Evolutionary conservation across 2,113 vertebrate species (phyloP).

Genomic region (Oreochromis niloticus): DNA sequence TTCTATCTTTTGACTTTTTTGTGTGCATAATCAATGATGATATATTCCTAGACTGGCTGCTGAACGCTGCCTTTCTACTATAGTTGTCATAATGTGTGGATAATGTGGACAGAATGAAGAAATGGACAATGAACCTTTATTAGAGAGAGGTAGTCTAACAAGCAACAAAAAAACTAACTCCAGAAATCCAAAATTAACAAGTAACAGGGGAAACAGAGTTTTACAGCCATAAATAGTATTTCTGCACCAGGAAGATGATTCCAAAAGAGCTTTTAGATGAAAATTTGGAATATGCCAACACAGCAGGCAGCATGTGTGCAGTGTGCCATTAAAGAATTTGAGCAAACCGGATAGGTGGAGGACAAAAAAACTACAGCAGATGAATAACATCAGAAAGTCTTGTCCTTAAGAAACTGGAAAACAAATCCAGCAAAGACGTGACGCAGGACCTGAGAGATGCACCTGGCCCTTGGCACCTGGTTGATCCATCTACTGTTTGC

Average conservation of each 20-base stretch:
- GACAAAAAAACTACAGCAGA: background rate
- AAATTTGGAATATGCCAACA: background rate
- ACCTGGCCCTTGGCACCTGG: background rate
- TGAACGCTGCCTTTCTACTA: background rate
- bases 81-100: background rate
- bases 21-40: background rate
- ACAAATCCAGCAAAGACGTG: background rate
- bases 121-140: background rate
- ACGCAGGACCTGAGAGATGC: fast-evolving
- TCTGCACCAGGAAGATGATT: background rate
- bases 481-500: background rate
- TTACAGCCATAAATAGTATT: fast-evolving
- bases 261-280: background rate
- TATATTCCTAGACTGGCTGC: background rate
- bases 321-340: fast-evolving
- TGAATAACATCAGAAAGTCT: fast-evolving
- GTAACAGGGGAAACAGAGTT: background rate
- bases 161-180: background rate
- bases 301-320: background rate
- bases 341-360: background rate
- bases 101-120: background rate
- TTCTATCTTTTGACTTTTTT: background rate
- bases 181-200: background rate
- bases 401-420: fast-evolving
- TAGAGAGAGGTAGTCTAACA: background rate